Evolutionary conservation across 1,140 invertebrate genomes (phyloP).

Genomic region (Calliphora vicina): DNA sequence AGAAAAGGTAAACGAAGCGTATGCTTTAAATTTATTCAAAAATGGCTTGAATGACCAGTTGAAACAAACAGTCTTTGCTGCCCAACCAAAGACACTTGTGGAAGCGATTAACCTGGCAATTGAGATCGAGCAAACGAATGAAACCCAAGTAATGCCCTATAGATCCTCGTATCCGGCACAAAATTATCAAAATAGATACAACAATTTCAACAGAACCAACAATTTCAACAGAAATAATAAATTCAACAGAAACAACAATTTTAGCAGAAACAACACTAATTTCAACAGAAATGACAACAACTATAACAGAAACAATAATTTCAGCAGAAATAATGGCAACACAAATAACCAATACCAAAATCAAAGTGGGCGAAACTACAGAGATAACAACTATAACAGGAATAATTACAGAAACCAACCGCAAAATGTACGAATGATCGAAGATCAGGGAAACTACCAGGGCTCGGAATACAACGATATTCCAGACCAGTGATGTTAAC

Average conservation of each 20-base stretch:
- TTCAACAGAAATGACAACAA: background rate
- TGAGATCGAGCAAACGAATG: background rate
- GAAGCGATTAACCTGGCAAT: background rate
- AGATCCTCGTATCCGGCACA: background rate
- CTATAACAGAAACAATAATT: background rate
- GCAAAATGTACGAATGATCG: background rate
- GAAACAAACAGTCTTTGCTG: background rate
- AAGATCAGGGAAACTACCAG: background rate
- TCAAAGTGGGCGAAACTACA: background rate
- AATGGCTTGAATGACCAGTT: background rate
- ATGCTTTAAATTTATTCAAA: background rate
- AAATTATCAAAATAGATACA: background rate
- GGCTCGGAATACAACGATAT: background rate
- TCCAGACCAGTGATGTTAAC: too few relatives aligned
- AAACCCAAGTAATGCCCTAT: background rate
- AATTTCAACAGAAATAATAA: constrained; percentile 4
- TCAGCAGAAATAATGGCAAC: too few relatives aligned
- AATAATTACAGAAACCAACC: background rate
- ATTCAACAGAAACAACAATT: background rate
- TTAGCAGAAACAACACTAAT: background rate
- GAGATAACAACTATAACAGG: background rate
- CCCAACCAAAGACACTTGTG: background rate
- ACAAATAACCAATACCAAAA: background rate
- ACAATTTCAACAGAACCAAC: background rate
- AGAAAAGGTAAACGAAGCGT: background rate